phyloP scores from a whole-genome alignment of 2,797 vertebrate genomes.

The Hydrocynus forskahlii region DNA sequence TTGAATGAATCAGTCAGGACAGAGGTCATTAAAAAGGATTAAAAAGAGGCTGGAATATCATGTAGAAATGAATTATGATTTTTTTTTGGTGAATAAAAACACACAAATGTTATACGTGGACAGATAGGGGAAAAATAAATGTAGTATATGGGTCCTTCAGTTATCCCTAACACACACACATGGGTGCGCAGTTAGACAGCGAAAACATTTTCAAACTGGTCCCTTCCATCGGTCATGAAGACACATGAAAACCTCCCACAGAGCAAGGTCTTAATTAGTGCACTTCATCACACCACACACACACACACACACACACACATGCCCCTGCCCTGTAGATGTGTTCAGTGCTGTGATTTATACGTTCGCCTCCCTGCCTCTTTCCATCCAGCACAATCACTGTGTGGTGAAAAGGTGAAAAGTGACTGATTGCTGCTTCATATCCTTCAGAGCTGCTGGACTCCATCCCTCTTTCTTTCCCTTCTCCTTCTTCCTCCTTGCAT shows the following conservation, averaged over 20 bases:
- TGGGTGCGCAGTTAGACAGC: background rate
- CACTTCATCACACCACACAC: slow-evolving; percentile 62
- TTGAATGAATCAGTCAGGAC: too few relatives aligned
- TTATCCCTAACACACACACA: background rate
- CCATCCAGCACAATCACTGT: background rate
- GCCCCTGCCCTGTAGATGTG: background rate
- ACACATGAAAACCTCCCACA: slow-evolving; percentile 64
- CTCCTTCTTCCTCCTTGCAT: background rate
- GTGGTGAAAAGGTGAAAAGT: background rate
- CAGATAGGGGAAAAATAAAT: too few relatives aligned
- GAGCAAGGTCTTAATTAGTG: slow-evolving; percentile 69
- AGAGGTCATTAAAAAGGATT: too few relatives aligned
- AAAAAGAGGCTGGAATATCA: too few relatives aligned
- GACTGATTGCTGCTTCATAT: background rate
- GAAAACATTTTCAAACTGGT: slow-evolving; percentile 36
- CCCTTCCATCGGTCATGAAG: slow-evolving; percentile 44
- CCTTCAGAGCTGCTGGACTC: background rate
- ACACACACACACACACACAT: slow-evolving; percentile 16
- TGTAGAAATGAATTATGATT: too few relatives aligned
- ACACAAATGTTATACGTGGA: too few relatives aligned
- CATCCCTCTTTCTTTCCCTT: background rate
- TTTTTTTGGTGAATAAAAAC: too few relatives aligned
- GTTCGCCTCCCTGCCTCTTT: background rate
- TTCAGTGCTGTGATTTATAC: slow-evolving; percentile 2
- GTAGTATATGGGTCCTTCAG: too few relatives aligned